Evolutionary conservation across 1,140 invertebrate species (phyloP), one percentile per base, ranked within the genome.

Genomic region (Cecropterus lyciades): DNA sequence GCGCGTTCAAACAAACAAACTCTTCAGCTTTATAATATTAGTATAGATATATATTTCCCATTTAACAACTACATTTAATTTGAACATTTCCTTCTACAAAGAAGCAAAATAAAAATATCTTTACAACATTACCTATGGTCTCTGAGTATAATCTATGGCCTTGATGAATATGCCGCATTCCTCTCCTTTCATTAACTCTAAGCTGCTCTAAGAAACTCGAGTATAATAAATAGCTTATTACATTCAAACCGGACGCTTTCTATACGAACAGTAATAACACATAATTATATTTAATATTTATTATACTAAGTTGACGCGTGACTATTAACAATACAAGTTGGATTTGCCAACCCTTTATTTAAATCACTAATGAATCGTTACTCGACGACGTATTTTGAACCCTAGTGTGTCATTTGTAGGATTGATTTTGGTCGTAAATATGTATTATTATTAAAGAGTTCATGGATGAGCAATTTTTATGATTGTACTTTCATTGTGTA

Each of bases 281-380:
- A 79, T 85, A 84, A 88, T 88, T 81, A 88, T 83, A 75, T 79
- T 82, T 85, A 85, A 82, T 85, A 83, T 69, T 70, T 49, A 70
- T 62, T 69, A 63, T 63, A 69, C 76, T 75, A 78, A 85, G 72
- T 87, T 75, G 83, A 84, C 85, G 85, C 88, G 89, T 91, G 89
- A 89, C 89, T 85, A 78, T 87, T 84, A 79, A 91, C 88, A 91
- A 91, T 89, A 88, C 77, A 78, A 82, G 40, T 81, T 83, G 84
- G 88, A 91, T 91, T 91, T 91, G 87, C 87, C 82, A 91, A 91
- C 89, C 89, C 88, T 89, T 91, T 91, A 89, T 84, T 84, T 78
- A 75, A 82, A 75, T 79, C 70, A 81, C 84, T 90, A 88, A 90
- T 87, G 86, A 88, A 89, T 87, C 73, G 71, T 37, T 15, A 20